Evolutionary conservation across 2,797 vertebrate genomes (phyloP).

Genomic region (Petrocephalus schoutedeni): DNA sequence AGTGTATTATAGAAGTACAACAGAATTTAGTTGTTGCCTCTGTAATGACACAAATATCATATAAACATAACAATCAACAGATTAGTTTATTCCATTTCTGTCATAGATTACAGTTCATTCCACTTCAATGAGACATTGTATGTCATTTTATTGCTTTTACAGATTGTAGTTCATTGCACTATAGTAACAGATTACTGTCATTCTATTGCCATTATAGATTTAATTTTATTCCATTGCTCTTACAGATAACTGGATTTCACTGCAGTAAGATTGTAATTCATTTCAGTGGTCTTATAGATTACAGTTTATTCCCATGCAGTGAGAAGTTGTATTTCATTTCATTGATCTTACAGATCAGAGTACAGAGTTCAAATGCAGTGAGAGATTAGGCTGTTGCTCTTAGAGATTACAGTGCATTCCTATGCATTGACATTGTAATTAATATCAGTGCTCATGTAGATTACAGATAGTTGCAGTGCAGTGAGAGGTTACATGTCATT

Average conservation of each 20-base stretch:
- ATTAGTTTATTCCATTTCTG: slow-evolving; percentile 50
- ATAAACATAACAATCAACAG: not conserved
- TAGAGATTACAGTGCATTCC: not conserved
- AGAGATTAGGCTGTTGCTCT: not conserved
- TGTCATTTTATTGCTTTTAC: not conserved
- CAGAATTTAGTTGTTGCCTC: not conserved
- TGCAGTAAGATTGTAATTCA: not conserved
- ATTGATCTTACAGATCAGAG: too few species aligned
- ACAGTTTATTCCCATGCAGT: too few species aligned
- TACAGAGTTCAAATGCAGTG: too few species aligned
- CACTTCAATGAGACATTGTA: not conserved
- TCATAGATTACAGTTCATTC: not conserved
- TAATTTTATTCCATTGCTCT: not conserved
- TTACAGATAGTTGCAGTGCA: not conserved
- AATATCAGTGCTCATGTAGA: not conserved
- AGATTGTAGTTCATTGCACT: not conserved
- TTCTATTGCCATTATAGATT: not conserved
- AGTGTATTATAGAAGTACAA: not conserved
- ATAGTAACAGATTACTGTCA: not conserved
- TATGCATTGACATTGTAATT: not conserved
- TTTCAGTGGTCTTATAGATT: not conserved
- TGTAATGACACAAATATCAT: not conserved
- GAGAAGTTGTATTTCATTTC: too few species aligned
- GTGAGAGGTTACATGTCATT: not conserved
- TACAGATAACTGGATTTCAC: not conserved